phyloP scores from a whole-genome alignment of 2,113 vertebrate species.

The Poecilia latipinna region DNA sequence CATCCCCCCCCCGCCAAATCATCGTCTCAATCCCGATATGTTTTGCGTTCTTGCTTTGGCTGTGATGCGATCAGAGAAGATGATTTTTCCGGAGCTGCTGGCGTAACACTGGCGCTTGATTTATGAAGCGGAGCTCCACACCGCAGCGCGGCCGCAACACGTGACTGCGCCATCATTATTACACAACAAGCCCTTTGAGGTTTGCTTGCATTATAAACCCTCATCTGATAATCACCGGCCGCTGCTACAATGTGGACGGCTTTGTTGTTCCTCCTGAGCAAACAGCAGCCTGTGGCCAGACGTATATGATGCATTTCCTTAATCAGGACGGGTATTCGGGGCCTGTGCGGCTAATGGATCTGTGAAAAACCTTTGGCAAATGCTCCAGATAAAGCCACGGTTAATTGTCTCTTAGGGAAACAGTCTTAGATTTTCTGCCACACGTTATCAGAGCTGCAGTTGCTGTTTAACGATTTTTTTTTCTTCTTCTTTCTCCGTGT shows the following conservation, averaged over 20 bases:
- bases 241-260: conserved; percentile 37
- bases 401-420: neutral
- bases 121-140: conserved; percentile 22
- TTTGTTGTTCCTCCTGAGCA: conserved; percentile 20
- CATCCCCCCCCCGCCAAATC: neutral
- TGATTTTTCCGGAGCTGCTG: conserved; percentile 1
- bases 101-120: conserved; percentile 25
- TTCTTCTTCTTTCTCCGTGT: neutral
- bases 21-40: neutral
- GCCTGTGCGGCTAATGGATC: conserved; percentile 6
- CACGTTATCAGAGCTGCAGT: neutral
- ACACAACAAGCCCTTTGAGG: conserved; percentile 62
- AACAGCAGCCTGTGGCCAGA: neutral
- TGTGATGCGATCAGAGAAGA: conserved; percentile 28
- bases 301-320: conserved; percentile 15
- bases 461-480: neutral
- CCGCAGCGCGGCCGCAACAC: conserved; percentile 14
- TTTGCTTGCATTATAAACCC: conserved; percentile 40
- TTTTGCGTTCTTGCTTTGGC: conserved; percentile 1
- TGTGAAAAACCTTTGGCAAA: conserved; percentile 11
- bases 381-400: neutral
- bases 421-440: neutral
- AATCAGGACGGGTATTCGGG: conserved; percentile 3
- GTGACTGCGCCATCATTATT: conserved; percentile 55
- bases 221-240: conserved; percentile 54